These are phyloP conservation scores for Emydoidea blandingii DNA, from an alignment of 2,797 vertebrate genomes.

Conservation along the genomic window DNA sequence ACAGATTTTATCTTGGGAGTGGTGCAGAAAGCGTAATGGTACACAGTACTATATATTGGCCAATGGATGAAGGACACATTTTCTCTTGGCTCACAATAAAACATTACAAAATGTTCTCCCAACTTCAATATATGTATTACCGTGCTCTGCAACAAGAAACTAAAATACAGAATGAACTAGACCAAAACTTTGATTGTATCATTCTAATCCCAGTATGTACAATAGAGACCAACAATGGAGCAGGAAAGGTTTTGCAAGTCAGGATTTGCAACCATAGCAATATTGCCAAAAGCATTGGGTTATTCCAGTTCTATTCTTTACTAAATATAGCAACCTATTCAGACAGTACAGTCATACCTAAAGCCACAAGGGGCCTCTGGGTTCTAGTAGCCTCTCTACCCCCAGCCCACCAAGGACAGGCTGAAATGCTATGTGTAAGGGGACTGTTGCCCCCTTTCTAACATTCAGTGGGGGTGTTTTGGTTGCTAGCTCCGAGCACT, in stretches of 20 bases:
- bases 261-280: neutral
- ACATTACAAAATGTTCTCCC: neutral
- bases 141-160: neutral
- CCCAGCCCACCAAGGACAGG: neutral
- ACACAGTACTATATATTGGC: neutral
- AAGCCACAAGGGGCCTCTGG: neutral
- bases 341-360: neutral
- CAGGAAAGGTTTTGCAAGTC: neutral
- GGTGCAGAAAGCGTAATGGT: neutral
- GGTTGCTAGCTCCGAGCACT: too few relatives aligned
- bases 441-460: too few relatives aligned
- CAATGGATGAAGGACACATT: neutral
- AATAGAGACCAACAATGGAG: neutral
- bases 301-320: neutral
- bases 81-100: neutral
- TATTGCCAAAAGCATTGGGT: neutral
- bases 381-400: neutral
- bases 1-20: neutral
- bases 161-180: neutral
- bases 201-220: neutral
- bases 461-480: too few relatives aligned
- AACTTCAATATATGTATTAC: neutral
- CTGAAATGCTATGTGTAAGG: neutral
- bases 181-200: neutral
- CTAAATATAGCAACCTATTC: neutral